Percentiles rank a stretch among this genome's conserved stretches.
Evolutionary conservation across 1,140 invertebrate genomes (phyloP).

Genomic region (Rhagoletis pomonella): DNA sequence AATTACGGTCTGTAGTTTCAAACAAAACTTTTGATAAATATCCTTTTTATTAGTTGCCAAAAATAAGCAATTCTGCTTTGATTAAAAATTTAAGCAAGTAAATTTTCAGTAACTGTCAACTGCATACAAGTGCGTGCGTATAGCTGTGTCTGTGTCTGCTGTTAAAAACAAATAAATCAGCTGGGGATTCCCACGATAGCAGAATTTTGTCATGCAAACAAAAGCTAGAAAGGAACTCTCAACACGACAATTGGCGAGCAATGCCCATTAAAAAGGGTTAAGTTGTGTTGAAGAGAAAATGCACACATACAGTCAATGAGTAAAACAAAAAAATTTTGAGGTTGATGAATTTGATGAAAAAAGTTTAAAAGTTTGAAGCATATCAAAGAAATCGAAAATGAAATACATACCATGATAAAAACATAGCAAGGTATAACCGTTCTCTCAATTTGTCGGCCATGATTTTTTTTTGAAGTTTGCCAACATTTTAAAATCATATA

Average conservation of each 20-base stretch:
- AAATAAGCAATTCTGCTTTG: background rate
- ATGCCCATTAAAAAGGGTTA: background rate
- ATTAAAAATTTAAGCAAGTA: background rate
- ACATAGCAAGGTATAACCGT: too few relatives aligned
- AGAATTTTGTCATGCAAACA: background rate
- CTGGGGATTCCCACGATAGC: background rate
- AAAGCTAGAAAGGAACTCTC: background rate
- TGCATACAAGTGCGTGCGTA: too few relatives aligned
- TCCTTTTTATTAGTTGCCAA: background rate
- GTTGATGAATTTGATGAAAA: slow-evolving; percentile 1
- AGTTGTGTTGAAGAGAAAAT: background rate
- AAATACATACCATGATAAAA: too few relatives aligned
- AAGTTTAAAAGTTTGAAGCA: background rate
- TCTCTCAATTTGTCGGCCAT: too few relatives aligned
- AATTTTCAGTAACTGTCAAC: too few relatives aligned
- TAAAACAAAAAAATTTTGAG: background rate
- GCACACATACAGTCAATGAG: background rate
- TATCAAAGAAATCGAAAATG: too few relatives aligned
- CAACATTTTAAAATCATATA: too few relatives aligned
- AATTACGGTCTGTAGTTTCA: background rate
- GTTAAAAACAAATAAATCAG: background rate
- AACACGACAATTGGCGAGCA: background rate
- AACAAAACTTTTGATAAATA: background rate
- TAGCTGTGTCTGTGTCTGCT: too few relatives aligned
- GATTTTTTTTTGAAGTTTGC: too few relatives aligned